Evolutionary conservation across 2,888 invertebrate genomes (phyloP).

Genomic region (Drosophila emarginata): DNA sequence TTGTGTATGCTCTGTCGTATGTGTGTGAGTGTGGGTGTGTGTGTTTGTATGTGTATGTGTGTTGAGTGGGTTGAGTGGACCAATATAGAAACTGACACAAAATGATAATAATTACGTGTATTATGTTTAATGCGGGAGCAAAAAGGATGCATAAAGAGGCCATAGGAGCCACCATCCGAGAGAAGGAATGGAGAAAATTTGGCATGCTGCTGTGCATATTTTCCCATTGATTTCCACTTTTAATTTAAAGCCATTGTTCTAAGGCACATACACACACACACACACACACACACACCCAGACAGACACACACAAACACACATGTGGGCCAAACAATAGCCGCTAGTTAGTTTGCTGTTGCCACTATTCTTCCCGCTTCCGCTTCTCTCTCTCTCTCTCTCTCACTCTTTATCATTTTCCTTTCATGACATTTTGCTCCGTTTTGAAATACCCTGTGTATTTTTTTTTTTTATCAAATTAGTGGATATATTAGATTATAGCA

Average conservation of each 20-base stretch:
- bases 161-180: constrained; percentile 9
- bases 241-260: constrained; percentile 75
- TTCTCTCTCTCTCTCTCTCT: background rate
- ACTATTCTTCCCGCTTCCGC: background rate
- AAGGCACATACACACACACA: constrained; percentile 47
- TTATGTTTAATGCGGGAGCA: constrained; percentile 61
- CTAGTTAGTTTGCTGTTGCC: constrained; percentile 66
- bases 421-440: background rate
- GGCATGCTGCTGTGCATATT: constrained; percentile 39
- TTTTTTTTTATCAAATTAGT: background rate
- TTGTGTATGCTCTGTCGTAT: background rate
- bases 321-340: constrained; percentile 62
- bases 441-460: background rate
- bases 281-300: constrained; percentile 14
- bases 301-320: constrained; percentile 24
- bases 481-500: background rate
- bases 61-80: background rate
- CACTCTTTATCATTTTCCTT: background rate
- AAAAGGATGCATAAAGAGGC: background rate
- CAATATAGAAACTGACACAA: constrained; percentile 57
- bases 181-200: constrained; percentile 17
- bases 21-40: background rate
- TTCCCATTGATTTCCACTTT: constrained; percentile 68
- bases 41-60: background rate
- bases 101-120: constrained; percentile 77